phyloP scores from a whole-genome alignment of 2,113 vertebrate genomes.

The Hassar affinis region DNA sequence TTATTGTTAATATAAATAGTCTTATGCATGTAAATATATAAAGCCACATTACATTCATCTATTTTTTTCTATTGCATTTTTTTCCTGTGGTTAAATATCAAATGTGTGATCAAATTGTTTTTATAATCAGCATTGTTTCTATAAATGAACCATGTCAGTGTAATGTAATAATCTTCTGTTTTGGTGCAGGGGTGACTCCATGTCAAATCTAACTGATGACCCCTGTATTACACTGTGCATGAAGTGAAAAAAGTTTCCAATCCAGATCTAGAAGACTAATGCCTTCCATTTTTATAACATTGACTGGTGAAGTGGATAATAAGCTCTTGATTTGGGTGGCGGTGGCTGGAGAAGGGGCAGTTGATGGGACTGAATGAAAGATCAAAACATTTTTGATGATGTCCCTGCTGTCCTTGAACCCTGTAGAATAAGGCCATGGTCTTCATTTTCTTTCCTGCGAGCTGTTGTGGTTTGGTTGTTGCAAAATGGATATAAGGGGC shows the following conservation, averaged over 20 bases:
- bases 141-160: neutral
- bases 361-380: conserved; percentile 21
- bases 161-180: neutral
- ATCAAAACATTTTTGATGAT: conserved; percentile 34
- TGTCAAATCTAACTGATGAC: neutral
- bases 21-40: no score
- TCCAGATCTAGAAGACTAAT: conserved; percentile 29
- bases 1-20: no score
- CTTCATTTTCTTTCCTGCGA: conserved; percentile 52
- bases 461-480: conserved; percentile 34
- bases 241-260: conserved; percentile 11
- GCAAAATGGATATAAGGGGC: conserved; percentile 47
- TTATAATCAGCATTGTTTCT: neutral
- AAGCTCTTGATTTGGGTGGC: conserved; percentile 39
- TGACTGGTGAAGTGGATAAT: conserved; percentile 41
- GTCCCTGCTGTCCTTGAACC: conserved; percentile 33
- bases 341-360: neutral
- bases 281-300: conserved; percentile 39
- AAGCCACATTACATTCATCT: neutral
- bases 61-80: no score
- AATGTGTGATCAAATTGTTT: no score
- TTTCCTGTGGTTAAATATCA: no score
- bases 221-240: conserved; percentile 6
- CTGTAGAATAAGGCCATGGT: conserved; percentile 26
- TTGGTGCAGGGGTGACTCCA: neutral